phyloP scores from a whole-genome alignment of 2,888 invertebrate genomes.

The Ditula angustiorana region DNA sequence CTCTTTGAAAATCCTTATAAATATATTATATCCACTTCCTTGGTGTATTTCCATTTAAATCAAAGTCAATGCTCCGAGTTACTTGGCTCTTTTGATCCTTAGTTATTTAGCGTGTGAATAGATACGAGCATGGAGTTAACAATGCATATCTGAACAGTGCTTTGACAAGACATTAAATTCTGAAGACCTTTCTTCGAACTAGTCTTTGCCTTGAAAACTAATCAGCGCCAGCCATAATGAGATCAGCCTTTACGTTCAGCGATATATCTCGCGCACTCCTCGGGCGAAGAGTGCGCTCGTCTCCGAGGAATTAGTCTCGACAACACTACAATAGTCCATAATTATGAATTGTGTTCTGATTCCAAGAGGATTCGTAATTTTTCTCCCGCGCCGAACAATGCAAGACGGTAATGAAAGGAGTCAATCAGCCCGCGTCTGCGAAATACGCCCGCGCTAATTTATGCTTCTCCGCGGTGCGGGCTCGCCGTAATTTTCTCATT shows the following conservation, averaged over 20 bases:
- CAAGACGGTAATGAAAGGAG: constrained; percentile 82
- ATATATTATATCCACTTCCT: constrained; percentile 8
- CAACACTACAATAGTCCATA: constrained; percentile 84
- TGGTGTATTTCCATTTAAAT: constrained; percentile 41
- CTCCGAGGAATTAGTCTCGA: constrained; percentile 73
- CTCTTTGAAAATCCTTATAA: constrained; percentile 19
- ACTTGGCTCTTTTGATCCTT: constrained; percentile 40
- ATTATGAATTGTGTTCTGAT: constrained; percentile 85
- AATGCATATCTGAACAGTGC: constrained; percentile 45
- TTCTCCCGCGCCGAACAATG: constrained; percentile 80
- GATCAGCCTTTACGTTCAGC: constrained; percentile 65
- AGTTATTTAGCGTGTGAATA: constrained; percentile 39
- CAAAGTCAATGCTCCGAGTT: constrained; percentile 46
- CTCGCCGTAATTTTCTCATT: constrained; percentile 53
- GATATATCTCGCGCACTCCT: constrained; percentile 68
- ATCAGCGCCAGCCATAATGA: constrained; percentile 74
- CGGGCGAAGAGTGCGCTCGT: constrained; percentile 68
- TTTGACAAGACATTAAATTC: constrained; percentile 63
- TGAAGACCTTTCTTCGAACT: constrained; percentile 71
- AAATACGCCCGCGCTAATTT: constrained; percentile 77
- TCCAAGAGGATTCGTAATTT: constrained; percentile 77
- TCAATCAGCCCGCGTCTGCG: constrained; percentile 81
- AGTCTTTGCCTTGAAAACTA: constrained; percentile 78
- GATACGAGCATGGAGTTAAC: constrained; percentile 32
- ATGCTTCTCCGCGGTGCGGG: constrained; percentile 61